Evolutionary conservation across 1,140 invertebrate species (phyloP), one percentile per base, ranked within the genome.

Genomic region (Drosophila kepulauana): DNA sequence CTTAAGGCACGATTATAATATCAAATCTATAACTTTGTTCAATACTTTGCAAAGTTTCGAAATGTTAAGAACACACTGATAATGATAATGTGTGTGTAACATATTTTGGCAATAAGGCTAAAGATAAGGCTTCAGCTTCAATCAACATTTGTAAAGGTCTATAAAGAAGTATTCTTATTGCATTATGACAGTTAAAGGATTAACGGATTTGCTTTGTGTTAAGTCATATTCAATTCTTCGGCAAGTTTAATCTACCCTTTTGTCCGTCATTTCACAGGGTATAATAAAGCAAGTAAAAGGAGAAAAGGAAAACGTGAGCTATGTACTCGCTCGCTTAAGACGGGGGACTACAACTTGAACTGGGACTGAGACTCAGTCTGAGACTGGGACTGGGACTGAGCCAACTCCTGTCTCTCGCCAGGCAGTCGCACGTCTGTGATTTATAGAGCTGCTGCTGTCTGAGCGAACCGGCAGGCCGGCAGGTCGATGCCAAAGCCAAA

Each of bases 301-400:
- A 56, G 63, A 61, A 76, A 78, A 80, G 71, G 68, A 86, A 87
- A 87, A 88, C 82, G 82, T 87, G 84, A 87, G 73, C 80, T 78
- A 79, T 78, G 70, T 74, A 79, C 74, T 78, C 58, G 81, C 61
- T 56, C 33, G 15, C 28, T 35, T 48, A 46, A 78, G 48, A 48
- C 54, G 57, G 30, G 13, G 30, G 20, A 4, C 20, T 25, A 25
- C 20, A 25, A 73, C 64, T 54, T 30, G 11, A 35, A 48, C 35
- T 65, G n/a, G 35, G 2, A 66, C 51, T 28, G 48, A 1, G 25
- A 61, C 15, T 61, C n/a, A 10, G 41, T 58, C 54, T 67, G 41
- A 15, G 13, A 57, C 41, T 67, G 56, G 11, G 38, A 64, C 49
- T 33, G 78, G 61, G 75, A 56, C 76, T 73, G 57, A 62, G 75